A percentile compares a stretch with the other conserved stretches of the same genome.
Evolutionary conservation across 2,888 invertebrate species (phyloP).

Genomic region (Mythimna lalbum): DNA sequence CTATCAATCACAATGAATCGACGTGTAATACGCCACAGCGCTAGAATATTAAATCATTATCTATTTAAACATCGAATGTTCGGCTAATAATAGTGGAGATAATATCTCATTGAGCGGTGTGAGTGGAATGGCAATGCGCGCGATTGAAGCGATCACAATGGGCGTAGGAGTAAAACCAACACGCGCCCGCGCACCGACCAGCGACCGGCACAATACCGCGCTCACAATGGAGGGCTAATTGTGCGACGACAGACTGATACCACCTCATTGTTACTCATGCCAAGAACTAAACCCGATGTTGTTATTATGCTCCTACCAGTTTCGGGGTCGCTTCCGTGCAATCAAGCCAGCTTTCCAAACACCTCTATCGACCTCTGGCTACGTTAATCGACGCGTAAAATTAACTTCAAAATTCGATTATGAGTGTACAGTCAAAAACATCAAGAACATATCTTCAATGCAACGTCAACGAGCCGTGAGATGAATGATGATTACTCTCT

Average conservation of each 20-base stretch:
- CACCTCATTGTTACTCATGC: slow-evolving; percentile 76
- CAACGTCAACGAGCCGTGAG: slow-evolving; percentile 86
- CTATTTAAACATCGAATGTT: slow-evolving; percentile 80
- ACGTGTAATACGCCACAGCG: slow-evolving; percentile 66
- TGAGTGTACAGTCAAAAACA: slow-evolving; percentile 70
- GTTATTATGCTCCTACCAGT: slow-evolving; percentile 65
- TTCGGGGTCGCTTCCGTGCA: slow-evolving; percentile 63
- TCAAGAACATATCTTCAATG: slow-evolving; percentile 74
- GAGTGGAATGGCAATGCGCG: slow-evolving; percentile 80
- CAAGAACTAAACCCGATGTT: slow-evolving; percentile 70
- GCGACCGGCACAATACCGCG: slow-evolving; percentile 73
- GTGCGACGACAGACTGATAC: slow-evolving; percentile 86
- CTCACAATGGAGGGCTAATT: slow-evolving; percentile 87
- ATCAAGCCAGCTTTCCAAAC: slow-evolving; percentile 64
- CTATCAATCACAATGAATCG: slow-evolving; percentile 83
- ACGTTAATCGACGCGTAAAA: slow-evolving; percentile 74
- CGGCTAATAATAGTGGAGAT: slow-evolving; percentile 82
- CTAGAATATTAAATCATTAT: slow-evolving; percentile 80
- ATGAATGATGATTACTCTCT: slow-evolving; percentile 88
- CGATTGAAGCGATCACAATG: slow-evolving; percentile 84
- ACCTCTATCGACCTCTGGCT: slow-evolving; percentile 62
- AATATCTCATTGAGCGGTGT: slow-evolving; percentile 82
- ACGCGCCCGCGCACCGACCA: slow-evolving; percentile 78
- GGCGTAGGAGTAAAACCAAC: slow-evolving; percentile 88
- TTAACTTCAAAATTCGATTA: slow-evolving; percentile 75